A percentile compares a stretch with the other conserved stretches of the same genome.
These are phyloP conservation scores for Menidia beryllina DNA, from an alignment of 2,113 vertebrate genomes.

Conservation along the genomic window DNA sequence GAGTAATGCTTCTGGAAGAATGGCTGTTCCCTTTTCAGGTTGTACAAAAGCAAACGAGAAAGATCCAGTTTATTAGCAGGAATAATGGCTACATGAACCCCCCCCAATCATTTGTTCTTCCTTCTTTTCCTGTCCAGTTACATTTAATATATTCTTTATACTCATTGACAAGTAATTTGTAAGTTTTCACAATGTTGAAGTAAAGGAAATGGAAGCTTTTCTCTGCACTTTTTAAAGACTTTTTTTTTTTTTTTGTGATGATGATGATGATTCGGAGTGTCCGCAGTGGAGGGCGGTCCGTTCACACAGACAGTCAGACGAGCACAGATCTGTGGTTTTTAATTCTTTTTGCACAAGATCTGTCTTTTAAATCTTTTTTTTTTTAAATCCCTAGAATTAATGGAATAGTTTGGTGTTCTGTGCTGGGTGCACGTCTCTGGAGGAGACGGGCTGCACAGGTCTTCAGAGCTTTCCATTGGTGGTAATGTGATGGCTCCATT, in stretches of 20 bases:
- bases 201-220: slow-evolving; percentile 46
- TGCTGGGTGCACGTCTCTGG: slow-evolving; percentile 27
- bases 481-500: slow-evolving; percentile 38
- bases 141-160: slow-evolving; percentile 17
- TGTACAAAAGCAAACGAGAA: slow-evolving; percentile 39
- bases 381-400: slow-evolving; percentile 13
- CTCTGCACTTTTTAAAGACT: slow-evolving; percentile 57
- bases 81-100: neutral
- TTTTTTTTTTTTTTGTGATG: slow-evolving; percentile 24
- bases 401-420: slow-evolving; percentile 51
- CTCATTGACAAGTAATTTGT: slow-evolving; percentile 10
- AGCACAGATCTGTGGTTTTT: slow-evolving; percentile 14
- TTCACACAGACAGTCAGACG: slow-evolving; percentile 7
- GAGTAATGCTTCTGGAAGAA: slow-evolving; percentile 46
- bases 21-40: slow-evolving; percentile 32
- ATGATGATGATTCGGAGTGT: slow-evolving; percentile 29
- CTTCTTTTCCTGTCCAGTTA: slow-evolving; percentile 21
- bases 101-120: neutral
- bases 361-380: neutral
- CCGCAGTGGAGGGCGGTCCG: slow-evolving; percentile 12
- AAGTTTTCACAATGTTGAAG: slow-evolving; percentile 17
- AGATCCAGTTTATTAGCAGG: slow-evolving; percentile 17
- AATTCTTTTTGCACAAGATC: slow-evolving; percentile 54
- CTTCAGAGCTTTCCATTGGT: slow-evolving; percentile 47
- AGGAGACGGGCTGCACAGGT: slow-evolving; percentile 40